phyloP scores from a whole-genome alignment of 2,797 vertebrate genomes.

The Mastacembelus armatus region DNA sequence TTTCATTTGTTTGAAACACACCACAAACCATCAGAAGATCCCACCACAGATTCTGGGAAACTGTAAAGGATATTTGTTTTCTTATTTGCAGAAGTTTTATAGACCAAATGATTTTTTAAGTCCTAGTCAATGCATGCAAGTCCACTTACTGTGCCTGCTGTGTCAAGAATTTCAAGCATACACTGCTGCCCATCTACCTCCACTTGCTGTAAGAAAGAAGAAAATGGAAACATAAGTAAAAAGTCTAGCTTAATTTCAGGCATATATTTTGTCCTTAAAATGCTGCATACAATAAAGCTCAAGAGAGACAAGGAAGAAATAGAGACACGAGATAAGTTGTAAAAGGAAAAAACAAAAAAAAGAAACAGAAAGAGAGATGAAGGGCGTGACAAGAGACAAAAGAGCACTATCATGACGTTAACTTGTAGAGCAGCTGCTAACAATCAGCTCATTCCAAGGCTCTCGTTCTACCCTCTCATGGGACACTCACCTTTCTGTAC shows the following conservation, averaged over 20 bases:
- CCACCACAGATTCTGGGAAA: background rate
- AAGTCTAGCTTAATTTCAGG: conserved; percentile 41
- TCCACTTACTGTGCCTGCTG: conserved; percentile 96
- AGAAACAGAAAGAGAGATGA: background rate
- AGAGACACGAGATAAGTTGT: background rate
- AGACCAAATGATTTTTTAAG: background rate
- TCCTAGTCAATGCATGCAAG: background rate
- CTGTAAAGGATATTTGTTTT: background rate
- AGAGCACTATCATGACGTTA: conserved; percentile 53
- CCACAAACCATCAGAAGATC: background rate
- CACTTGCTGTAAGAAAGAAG: conserved; percentile 89
- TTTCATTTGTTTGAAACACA: too few species aligned
- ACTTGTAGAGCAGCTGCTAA: conserved; percentile 69
- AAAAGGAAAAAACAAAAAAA: background rate
- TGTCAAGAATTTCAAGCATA: conserved; percentile 99
- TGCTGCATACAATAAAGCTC: background rate
- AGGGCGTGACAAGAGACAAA: conserved; percentile 6
- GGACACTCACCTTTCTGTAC: conserved; percentile 92
- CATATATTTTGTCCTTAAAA: conserved; percentile 18
- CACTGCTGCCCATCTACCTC: conserved; percentile 99
- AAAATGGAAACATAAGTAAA: conserved; percentile 7
- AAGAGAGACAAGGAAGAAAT: background rate
- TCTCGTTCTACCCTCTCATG: conserved; percentile 28
- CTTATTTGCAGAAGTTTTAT: background rate
- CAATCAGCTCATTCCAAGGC: conserved; percentile 61